Evolutionary conservation across 2,888 invertebrate species (phyloP), one percentile per base, ranked within the genome.

Genomic region (Agonopterix subpropinquella): DNA sequence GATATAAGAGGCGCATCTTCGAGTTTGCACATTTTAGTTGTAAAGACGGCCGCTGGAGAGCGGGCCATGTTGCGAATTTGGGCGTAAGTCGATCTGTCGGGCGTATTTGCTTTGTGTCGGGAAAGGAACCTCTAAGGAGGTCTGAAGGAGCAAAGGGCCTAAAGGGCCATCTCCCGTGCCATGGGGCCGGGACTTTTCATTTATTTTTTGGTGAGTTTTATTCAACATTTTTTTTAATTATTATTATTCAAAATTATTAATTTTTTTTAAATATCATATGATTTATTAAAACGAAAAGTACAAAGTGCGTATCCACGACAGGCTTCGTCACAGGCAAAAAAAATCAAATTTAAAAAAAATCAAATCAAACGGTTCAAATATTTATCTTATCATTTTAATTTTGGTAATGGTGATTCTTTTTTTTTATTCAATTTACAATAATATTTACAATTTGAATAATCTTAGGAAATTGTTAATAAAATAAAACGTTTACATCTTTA

Each of bases 1-100:
- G 79, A 86, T 87, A 88, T 88, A 88, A 87, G 87, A 86, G 77
- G 81, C 84, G 80, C 87, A 87, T 88, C 87, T 86, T 86, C 69
- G 79, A 77, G 73, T 88, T 86, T 86, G 85, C 84, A 87, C 86
- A 87, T 76, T 81, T 88, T 82, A 87, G 86, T 88, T 77, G 77
- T 73, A 77, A 78, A 82, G 81, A 73, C 78, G 80, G 69, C 73
- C 80, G 84, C 73, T 59, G 67, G 28, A 65, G 82, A 76, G 80
- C 82, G 84, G 81, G 80, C 70, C 78, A 81, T 80, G 84, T 80
- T 77, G 80, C 77, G 73, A 78, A 76, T 75, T 79, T 75, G 49
- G 71, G 63, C 75, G 65, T 62, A 65, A 61, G 59, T 67, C 58
- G 76, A 70, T 75, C 71, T 70, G 72, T 67, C 64, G 66, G 70